Base-by-base conservation (phyloP, 2,888 invertebrate genomes). In the Drosophila subsilvestris region DNA sequence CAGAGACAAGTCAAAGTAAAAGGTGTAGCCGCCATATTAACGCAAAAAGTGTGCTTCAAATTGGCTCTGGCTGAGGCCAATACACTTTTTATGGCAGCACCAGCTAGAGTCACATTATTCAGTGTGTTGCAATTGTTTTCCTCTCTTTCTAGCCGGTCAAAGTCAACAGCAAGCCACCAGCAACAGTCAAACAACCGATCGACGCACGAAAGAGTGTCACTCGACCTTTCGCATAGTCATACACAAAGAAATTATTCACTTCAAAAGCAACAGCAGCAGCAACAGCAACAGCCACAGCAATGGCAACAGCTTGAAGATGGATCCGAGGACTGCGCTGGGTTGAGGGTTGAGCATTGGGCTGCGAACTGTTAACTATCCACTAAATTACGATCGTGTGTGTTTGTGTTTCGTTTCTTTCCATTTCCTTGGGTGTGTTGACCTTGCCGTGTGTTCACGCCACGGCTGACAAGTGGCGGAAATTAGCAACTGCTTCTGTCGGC, bases 41-140 rank as follows among this genome's bases (percentile, higher is more conserved):
- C 68, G 78, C 84, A 84, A 82, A 81, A 82, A 86, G 81, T 82
- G 86, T 80, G 87, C 82, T 86, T 84, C 76, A 87, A 87, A 83
- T 87, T 87, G 88, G 78, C 83, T 63, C 55, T 63, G 77, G 74
- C 55, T 80, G 88, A 87, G 83, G 82, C 83, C 88, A 87, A 87
- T 86, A 82, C 86, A 59, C 82, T 87, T 75, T 87, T 87, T 87
- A 82, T 82, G 82, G 80, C 74, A 66, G 61, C 49, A 17, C 44
- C 20, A 42, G n/a, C 54, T n/a, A 18, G 22, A 59, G 54, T 63
- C 62, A 56, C 61, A 43, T 43, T 42, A 43, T 43, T 42, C 53
- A 61, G 55, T 58, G 58, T 87, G 87, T 71, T 65, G 78, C 73
- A 87, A 87, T 79, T 79, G 75, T 56, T 58, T 47, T 65, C 58